These are phyloP conservation scores for Ceyx erithaca DNA, from an alignment of 2,797 vertebrate species.

Conservation along the genomic window DNA sequence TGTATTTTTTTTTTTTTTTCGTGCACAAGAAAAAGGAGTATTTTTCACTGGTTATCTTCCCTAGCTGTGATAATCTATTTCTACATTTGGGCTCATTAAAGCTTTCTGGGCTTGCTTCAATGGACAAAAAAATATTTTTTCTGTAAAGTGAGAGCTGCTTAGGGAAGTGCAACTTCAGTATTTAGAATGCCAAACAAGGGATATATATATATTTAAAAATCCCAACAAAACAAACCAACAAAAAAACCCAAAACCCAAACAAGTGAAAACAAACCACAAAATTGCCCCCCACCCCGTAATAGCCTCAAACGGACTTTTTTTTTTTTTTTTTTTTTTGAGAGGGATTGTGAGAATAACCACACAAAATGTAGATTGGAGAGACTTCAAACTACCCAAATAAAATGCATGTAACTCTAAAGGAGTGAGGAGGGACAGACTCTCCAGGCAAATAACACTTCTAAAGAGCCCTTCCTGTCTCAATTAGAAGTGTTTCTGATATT, in stretches of 20 bases:
- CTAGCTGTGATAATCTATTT: background rate
- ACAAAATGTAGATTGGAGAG: background rate
- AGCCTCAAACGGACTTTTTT: background rate
- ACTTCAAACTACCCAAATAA: background rate
- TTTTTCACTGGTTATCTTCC: background rate
- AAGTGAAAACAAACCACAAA: rapidly evolving
- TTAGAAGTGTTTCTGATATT: background rate
- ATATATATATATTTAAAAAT: background rate
- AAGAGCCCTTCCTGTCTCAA: background rate
- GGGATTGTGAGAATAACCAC: background rate
- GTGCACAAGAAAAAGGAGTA: background rate
- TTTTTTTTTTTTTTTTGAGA: background rate
- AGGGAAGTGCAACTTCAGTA: rapidly evolving
- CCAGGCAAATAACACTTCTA: rapidly evolving
- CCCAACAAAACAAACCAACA: background rate
- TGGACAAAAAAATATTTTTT: background rate
- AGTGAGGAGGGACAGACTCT: rapidly evolving
- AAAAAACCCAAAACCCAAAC: background rate
- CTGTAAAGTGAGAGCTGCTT: background rate
- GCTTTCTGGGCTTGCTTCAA: background rate
- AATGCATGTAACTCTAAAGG: background rate
- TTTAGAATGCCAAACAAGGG: background rate
- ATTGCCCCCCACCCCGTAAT: background rate
- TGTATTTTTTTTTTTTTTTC: background rate
- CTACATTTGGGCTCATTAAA: background rate